These are phyloP conservation scores for Brachyrhaphis roseni DNA, from an alignment of 2,797 vertebrate genomes.

Conservation along the genomic window DNA sequence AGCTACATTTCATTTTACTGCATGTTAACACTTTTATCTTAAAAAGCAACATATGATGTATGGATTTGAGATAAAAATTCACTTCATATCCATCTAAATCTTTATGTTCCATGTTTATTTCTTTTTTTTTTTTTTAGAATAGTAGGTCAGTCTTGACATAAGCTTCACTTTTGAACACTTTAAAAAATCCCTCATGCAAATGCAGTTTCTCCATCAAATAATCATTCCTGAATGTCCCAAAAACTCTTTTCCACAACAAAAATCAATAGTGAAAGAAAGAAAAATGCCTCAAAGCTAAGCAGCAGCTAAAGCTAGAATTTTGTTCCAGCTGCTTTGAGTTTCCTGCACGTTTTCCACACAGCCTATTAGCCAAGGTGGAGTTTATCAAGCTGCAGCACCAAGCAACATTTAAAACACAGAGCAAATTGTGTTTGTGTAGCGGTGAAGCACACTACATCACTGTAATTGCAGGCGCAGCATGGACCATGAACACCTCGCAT, in stretches of 20 bases:
- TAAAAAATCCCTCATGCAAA: conserved; percentile 12
- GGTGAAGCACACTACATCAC: conserved; percentile 53
- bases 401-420: conserved; percentile 41
- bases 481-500: neutral
- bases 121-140: neutral
- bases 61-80: conserved; percentile 41
- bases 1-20: conserved; percentile 57
- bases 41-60: conserved; percentile 48
- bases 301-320: conserved; percentile 55
- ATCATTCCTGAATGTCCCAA: conserved; percentile 28
- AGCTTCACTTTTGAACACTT: neutral
- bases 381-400: conserved; percentile 48
- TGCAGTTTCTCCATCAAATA: conserved; percentile 11
- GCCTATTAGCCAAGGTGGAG: conserved; percentile 54
- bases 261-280: conserved; percentile 52
- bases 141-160: neutral
- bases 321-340: conserved; percentile 52
- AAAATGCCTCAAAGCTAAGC: conserved; percentile 36
- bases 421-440: conserved; percentile 40
- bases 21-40: conserved; percentile 50
- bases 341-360: conserved; percentile 27
- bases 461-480: conserved; percentile 45
- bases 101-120: neutral
- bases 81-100: neutral
- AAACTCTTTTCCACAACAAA: conserved; percentile 34